A percentile compares a stretch with the other conserved stretches of the same genome.
These are phyloP conservation scores for Oreochromis spilurus DNA, from an alignment of 2,113 vertebrate species.

Conservation along the genomic window DNA sequence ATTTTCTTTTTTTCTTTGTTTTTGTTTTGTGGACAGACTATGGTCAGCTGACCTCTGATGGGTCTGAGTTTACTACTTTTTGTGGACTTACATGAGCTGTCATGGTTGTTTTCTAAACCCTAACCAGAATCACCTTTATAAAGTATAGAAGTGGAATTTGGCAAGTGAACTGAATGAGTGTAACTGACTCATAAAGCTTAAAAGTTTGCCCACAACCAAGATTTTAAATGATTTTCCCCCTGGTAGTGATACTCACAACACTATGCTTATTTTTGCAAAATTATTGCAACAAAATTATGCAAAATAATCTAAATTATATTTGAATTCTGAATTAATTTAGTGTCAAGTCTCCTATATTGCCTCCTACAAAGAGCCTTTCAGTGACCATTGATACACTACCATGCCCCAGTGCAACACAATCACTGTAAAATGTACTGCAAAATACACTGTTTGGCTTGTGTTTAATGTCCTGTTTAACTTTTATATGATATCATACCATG, in stretches of 20 bases:
- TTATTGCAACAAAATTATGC: not conserved
- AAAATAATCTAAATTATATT: not conserved
- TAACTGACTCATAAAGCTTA: not conserved
- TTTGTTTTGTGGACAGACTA: not conserved
- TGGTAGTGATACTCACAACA: not conserved
- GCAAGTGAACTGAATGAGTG: not conserved
- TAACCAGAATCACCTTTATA: not conserved
- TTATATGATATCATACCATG: not conserved
- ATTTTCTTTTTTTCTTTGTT: not conserved
- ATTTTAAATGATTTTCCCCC: not conserved
- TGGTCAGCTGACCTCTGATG: not conserved
- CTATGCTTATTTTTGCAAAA: not conserved
- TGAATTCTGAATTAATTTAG: not conserved
- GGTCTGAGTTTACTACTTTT: not conserved
- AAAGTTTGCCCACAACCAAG: not conserved
- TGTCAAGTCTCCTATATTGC: not conserved
- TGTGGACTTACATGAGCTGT: not conserved
- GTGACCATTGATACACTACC: not conserved
- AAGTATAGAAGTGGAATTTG: not conserved
- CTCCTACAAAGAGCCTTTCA: not conserved
- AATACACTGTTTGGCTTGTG: not conserved
- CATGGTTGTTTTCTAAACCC: not conserved
- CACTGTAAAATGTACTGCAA: not conserved
- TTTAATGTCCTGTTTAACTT: not conserved
- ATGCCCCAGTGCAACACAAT: not conserved